Evolutionary conservation across 2,888 invertebrate species (phyloP).

Genomic region (Lypha dubia): DNA sequence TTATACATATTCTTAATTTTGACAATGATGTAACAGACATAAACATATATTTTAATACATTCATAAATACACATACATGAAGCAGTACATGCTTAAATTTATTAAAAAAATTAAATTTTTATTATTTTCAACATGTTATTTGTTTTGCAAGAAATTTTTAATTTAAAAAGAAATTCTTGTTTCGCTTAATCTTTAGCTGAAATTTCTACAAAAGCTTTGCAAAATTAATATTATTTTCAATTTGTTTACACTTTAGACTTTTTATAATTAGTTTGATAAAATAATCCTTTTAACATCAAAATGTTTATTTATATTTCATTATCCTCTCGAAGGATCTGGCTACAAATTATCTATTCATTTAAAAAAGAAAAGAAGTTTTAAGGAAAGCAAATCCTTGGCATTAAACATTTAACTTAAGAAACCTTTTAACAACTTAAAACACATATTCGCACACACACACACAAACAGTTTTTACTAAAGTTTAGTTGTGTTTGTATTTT

Average conservation of each 20-base stretch:
- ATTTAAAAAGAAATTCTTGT: too few relatives aligned
- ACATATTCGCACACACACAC: slow-evolving; percentile 1
- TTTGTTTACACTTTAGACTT: too few relatives aligned
- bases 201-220: too few relatives aligned
- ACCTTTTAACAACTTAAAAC: slow-evolving; percentile 36
- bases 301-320: neutral
- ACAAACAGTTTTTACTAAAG: neutral
- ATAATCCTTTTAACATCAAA: neutral
- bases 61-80: too few relatives aligned
- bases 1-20: slow-evolving; percentile 12
- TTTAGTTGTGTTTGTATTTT: neutral
- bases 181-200: too few relatives aligned
- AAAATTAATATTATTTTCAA: too few relatives aligned
- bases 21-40: neutral
- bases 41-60: neutral
- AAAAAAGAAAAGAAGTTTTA: neutral
- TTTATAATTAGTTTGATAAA: neutral
- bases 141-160: too few relatives aligned
- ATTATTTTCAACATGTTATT: too few relatives aligned
- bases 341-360: neutral
- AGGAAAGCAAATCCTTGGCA: neutral
- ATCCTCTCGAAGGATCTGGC: neutral
- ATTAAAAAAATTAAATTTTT: too few relatives aligned
- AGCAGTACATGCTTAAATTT: too few relatives aligned
- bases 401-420: slow-evolving; percentile 46